Evolutionary conservation across 2,797 vertebrate species (phyloP).

Genomic region (Myoxocephalus aenaeus): DNA sequence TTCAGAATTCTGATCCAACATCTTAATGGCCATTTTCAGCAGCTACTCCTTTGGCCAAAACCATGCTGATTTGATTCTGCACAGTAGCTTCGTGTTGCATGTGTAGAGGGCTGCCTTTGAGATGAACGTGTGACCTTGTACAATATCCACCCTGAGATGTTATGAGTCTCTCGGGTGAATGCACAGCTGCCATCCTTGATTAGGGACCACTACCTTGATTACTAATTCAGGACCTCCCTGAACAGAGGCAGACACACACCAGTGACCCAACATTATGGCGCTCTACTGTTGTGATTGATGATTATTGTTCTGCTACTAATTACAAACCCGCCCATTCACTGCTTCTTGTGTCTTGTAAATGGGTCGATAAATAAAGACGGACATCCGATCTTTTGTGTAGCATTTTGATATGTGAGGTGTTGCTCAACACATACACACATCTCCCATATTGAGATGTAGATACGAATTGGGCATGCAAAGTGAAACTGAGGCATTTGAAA

Average conservation of each 20-base stretch:
- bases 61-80: background rate
- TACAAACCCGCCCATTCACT: constrained; percentile 17
- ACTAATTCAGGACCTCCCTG: constrained; percentile 60
- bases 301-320: constrained; percentile 64
- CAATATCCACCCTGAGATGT: constrained; percentile 65
- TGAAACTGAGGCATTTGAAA: background rate
- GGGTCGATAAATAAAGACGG: background rate
- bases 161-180: constrained; percentile 77
- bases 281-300: constrained; percentile 67
- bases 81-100: background rate
- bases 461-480: background rate
- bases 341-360: background rate
- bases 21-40: background rate
- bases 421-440: background rate
- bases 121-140: constrained; percentile 49
- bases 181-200: constrained; percentile 76
- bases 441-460: background rate
- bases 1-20: background rate
- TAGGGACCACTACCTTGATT: constrained; percentile 80
- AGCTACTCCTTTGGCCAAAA: constrained; percentile 9
- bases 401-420: constrained; percentile 1
- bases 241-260: constrained; percentile 42
- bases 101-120: constrained; percentile 26
- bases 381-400: background rate
- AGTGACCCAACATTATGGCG: constrained; percentile 43